phyloP scores from a whole-genome alignment of 2,113 vertebrate species.

The Clarias batrachus region DNA sequence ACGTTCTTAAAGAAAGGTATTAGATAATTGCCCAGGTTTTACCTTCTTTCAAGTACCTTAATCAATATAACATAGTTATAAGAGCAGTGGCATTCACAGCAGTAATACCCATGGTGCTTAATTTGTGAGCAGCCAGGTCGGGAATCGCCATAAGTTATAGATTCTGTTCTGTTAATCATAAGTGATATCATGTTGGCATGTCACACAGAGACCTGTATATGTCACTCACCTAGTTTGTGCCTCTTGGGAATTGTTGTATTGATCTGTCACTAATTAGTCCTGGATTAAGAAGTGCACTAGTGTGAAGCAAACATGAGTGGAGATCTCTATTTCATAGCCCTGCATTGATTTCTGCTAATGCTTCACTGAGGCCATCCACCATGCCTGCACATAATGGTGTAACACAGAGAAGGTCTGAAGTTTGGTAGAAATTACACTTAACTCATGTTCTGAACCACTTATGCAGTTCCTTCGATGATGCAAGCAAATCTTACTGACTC shows the following conservation, averaged over 20 bases:
- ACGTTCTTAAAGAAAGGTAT: constrained; percentile 18
- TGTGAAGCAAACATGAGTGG: constrained; percentile 44
- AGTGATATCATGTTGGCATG: constrained; percentile 26
- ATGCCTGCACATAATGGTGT: neutral
- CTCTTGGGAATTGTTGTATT: constrained; percentile 48
- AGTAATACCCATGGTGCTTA: constrained; percentile 19
- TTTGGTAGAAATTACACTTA: constrained; percentile 15
- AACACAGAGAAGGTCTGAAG: neutral
- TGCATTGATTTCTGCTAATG: constrained; percentile 53
- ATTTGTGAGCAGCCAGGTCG: constrained; percentile 27
- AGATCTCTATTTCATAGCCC: constrained; percentile 37
- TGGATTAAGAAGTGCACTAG: constrained; percentile 45
- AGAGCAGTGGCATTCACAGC: neutral
- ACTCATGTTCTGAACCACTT: constrained; percentile 1
- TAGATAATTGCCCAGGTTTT: neutral
- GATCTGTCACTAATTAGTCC: constrained; percentile 52
- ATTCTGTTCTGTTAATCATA: constrained; percentile 36
- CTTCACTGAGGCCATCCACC: constrained; percentile 19
- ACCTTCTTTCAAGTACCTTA: constrained; percentile 23
- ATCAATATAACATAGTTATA: constrained; percentile 21
- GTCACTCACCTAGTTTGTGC: constrained; percentile 33
- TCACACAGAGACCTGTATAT: constrained; percentile 7
- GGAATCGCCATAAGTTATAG: constrained; percentile 19
- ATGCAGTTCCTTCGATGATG: neutral
- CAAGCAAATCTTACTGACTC: neutral